Conservation (phyloP, 2,113 vertebrate genomes). For the Serinus canaria region DNA sequence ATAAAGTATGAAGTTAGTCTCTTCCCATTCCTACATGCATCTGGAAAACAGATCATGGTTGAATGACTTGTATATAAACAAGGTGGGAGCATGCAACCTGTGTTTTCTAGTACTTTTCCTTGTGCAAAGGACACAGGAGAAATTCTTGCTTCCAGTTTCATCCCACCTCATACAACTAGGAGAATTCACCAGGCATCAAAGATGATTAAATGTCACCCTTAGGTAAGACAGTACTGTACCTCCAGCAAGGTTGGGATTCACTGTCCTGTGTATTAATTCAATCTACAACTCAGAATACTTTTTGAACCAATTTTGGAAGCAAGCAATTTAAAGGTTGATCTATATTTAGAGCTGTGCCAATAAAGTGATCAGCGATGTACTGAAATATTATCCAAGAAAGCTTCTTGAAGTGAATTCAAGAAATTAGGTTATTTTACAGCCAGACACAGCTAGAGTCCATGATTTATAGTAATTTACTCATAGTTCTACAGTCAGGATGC, state of each 20-base stretch:
- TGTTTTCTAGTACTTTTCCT: background rate
- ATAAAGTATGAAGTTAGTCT: background rate
- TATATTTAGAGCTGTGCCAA: background rate
- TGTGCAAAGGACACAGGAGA: background rate
- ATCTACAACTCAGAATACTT: background rate
- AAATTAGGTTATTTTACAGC: conserved; percentile 10
- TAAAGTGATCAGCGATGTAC: background rate
- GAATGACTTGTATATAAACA: background rate
- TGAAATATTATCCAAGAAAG: background rate
- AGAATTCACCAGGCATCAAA: background rate
- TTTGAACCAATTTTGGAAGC: background rate
- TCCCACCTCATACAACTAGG: background rate
- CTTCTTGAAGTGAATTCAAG: background rate
- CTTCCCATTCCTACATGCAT: background rate
- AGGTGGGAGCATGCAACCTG: fast-evolving
- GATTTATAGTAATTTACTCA: background rate
- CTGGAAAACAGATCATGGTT: background rate
- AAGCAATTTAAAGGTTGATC: background rate
- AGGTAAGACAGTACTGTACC: background rate
- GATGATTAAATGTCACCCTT: background rate
- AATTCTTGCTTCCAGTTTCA: background rate
- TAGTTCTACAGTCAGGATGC: background rate
- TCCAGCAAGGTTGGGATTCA: background rate
- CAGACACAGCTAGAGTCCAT: background rate
- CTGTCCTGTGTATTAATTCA: background rate